A percentile compares a stretch with the other conserved stretches of the same genome.
These are phyloP conservation scores for Tillus elongatus DNA, from an alignment of 2,888 invertebrate species.

Conservation along the genomic window DNA sequence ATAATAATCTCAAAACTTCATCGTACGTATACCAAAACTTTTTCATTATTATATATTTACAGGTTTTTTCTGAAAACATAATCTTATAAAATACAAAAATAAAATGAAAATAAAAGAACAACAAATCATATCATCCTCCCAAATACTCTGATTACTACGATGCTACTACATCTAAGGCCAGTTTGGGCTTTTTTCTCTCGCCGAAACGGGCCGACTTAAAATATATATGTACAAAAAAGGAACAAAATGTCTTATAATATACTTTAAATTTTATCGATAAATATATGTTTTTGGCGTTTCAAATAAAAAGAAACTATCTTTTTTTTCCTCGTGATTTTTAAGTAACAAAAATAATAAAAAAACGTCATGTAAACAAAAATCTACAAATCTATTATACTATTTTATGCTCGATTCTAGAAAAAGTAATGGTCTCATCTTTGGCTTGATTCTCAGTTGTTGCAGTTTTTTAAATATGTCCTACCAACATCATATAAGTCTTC, in stretches of 20 bases:
- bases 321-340: slow-evolving; percentile 33
- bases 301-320: slow-evolving; percentile 38
- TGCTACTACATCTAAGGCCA: slow-evolving; percentile 17
- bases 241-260: slow-evolving; percentile 41
- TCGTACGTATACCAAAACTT: slow-evolving; percentile 42
- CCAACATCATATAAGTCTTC: too few relatives aligned
- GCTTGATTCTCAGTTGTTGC: too few relatives aligned
- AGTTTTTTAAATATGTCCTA: too few relatives aligned
- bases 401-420: slow-evolving; percentile 16
- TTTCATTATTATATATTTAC: slow-evolving; percentile 34
- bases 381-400: too few relatives aligned
- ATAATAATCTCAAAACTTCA: slow-evolving; percentile 42
- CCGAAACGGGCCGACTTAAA: slow-evolving; percentile 9
- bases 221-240: slow-evolving; percentile 39
- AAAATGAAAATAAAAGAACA: slow-evolving; percentile 29
- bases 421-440: too few relatives aligned
- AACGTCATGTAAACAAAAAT: slow-evolving; percentile 35
- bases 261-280: slow-evolving; percentile 36
- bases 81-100: slow-evolving; percentile 22
- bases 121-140: slow-evolving; percentile 29
- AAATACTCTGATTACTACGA: slow-evolving; percentile 13
- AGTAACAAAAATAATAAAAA: slow-evolving; percentile 40
- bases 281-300: slow-evolving; percentile 44
- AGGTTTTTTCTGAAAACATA: slow-evolving; percentile 26
- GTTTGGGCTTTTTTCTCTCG: slow-evolving; percentile 4